phyloP scores from a whole-genome alignment of 2,888 invertebrate genomes.

The Ochlodes sylvanus region DNA sequence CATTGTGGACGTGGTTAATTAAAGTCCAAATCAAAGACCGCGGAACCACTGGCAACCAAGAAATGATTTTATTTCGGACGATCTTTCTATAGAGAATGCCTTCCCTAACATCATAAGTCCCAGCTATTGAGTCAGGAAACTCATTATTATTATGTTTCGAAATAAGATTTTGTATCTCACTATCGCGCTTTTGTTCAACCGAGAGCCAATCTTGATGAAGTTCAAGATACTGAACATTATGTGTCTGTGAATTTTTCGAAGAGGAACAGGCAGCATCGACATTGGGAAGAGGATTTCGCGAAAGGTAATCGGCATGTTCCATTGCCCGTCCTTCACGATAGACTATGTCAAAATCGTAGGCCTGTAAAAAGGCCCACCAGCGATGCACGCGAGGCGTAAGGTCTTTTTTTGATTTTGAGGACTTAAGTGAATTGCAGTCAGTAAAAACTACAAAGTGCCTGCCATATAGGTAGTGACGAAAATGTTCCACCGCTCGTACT shows the following conservation, averaged over 20 bases:
- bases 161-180: conserved; percentile 43
- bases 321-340: conserved; percentile 44
- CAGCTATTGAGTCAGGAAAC: conserved; percentile 30
- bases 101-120: conserved; percentile 49
- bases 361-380: conserved; percentile 49
- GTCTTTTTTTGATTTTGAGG: conserved; percentile 46
- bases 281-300: conserved; percentile 39
- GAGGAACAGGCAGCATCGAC: background rate
- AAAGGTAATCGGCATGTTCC: conserved; percentile 48
- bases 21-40: conserved; percentile 46
- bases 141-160: conserved; percentile 28
- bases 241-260: conserved; percentile 8
- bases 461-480: conserved; percentile 39
- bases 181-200: conserved; percentile 49
- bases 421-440: conserved; percentile 39
- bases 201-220: conserved; percentile 45
- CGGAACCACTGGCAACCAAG: conserved; percentile 48
- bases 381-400: conserved; percentile 48
- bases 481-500: conserved; percentile 39
- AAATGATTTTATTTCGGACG: conserved; percentile 39
- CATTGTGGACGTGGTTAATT: conserved; percentile 47
- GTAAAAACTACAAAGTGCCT: conserved; percentile 39
- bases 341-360: conserved; percentile 44
- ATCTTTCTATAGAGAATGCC: conserved; percentile 48
- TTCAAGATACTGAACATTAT: conserved; percentile 34